Conservation (phyloP, 1,140 invertebrate genomes). For the Lepidotrigona ventralis region DNA sequence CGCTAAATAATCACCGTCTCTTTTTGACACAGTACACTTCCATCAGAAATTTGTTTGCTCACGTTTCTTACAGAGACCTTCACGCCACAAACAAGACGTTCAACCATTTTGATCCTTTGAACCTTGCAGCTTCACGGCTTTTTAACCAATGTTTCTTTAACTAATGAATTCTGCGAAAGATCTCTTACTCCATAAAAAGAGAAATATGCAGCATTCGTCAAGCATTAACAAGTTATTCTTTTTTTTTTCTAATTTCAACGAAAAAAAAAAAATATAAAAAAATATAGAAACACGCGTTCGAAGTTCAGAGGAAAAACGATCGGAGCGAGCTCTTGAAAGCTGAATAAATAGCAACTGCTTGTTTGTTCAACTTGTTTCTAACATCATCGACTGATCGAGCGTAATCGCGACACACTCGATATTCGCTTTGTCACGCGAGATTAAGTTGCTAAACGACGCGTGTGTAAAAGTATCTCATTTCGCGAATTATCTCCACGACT, state of each 20-base stretch:
- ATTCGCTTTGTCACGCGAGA: background rate
- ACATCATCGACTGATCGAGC: background rate
- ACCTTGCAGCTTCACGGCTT: background rate
- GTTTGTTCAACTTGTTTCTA: background rate
- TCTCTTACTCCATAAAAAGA: background rate
- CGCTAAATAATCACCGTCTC: background rate
- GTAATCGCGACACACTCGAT: background rate
- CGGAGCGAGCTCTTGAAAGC: background rate
- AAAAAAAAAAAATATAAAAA: too few species aligned
- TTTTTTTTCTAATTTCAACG: background rate
- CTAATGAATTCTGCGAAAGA: background rate
- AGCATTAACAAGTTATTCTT: background rate
- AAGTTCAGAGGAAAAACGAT: too few species aligned
- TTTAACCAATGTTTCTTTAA: background rate
- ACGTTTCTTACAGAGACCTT: background rate
- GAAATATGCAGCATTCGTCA: background rate
- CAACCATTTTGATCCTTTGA: background rate
- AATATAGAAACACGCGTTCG: too few species aligned
- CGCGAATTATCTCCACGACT: too few species aligned
- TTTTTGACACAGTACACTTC: background rate
- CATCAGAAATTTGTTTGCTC: slow-evolving; percentile 18
- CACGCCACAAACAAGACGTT: background rate
- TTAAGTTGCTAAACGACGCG: background rate
- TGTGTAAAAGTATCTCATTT: too few species aligned
- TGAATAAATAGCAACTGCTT: slow-evolving; percentile 5